These are phyloP conservation scores for Babylonia areolata DNA, from an alignment of 1,140 invertebrate genomes.

Conservation along the genomic window DNA sequence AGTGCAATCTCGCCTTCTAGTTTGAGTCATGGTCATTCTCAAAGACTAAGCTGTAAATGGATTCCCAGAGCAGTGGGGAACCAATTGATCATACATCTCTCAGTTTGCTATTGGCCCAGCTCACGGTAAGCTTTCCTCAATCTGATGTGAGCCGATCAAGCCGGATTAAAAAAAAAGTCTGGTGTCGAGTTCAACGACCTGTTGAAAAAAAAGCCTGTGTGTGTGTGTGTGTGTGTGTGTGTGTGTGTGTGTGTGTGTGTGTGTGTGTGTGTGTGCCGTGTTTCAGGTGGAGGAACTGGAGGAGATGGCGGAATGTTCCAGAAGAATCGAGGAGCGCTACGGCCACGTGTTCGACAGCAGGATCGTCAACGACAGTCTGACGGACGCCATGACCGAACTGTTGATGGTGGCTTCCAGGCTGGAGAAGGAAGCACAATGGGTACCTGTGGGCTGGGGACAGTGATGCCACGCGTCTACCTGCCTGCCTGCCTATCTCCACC, in stretches of 20 bases:
- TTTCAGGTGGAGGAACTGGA: constrained; percentile 93
- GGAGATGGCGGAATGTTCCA: constrained; percentile 92
- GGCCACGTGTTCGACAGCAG: constrained; percentile 96
- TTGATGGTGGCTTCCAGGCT: constrained; percentile 92
- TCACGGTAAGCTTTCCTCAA: too few relatives aligned
- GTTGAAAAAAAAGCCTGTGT: too few relatives aligned
- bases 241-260: neutral
- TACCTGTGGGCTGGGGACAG: constrained; percentile 98
- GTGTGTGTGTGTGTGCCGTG: constrained; percentile 17
- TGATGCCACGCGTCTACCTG: constrained; percentile 36
- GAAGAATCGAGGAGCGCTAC: constrained; percentile 91
- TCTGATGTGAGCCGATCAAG: too few relatives aligned
- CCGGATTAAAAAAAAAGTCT: too few relatives aligned
- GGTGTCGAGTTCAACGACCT: too few relatives aligned
- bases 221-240: too few relatives aligned
- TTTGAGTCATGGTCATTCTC: too few relatives aligned
- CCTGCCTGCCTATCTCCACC: neutral
- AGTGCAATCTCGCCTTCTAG: too few relatives aligned
- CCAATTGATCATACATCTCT: too few relatives aligned
- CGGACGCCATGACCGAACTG: constrained; percentile 92
- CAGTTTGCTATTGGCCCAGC: too few relatives aligned
- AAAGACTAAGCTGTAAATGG: too few relatives aligned
- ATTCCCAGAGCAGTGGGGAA: too few relatives aligned
- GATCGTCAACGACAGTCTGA: constrained; percentile 95
- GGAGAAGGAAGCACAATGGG: constrained; percentile 97